Evolutionary conservation across 2,113 vertebrate species (phyloP).

Genomic region (Heterocephalus glaber): DNA sequence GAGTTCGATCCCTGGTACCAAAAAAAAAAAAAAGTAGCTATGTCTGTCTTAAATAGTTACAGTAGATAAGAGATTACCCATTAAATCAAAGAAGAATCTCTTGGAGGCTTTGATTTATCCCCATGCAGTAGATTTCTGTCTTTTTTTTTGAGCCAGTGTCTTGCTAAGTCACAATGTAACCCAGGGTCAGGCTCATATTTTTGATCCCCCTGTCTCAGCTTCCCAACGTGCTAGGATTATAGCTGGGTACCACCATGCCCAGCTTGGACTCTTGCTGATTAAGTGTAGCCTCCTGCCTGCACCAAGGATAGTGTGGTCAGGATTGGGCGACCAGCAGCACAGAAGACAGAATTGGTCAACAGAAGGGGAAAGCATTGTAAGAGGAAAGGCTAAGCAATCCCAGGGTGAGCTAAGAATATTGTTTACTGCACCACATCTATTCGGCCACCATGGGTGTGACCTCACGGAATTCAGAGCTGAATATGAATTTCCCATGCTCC

Average conservation of each 20-base stretch:
- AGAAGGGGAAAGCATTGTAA: not conserved
- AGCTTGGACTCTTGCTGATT: not conserved
- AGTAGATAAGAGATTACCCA: not conserved
- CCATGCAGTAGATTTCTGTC: not conserved
- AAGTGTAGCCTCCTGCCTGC: not conserved
- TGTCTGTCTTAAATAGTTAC: constrained; percentile 2
- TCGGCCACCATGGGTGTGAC: not conserved
- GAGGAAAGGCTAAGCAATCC: constrained; percentile 54
- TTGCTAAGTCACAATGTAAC: not conserved
- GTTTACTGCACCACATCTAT: not conserved
- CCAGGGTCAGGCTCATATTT: not conserved
- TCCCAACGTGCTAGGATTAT: not conserved
- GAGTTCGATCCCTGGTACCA: too few species aligned
- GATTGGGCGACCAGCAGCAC: not conserved
- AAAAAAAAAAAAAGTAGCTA: not conserved
- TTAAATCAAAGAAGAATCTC: not conserved
- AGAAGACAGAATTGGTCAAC: constrained; percentile 60
- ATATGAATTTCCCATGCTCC: not conserved
- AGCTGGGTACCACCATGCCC: not conserved
- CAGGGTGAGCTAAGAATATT: not conserved
- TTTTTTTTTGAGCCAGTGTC: not conserved
- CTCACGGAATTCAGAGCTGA: not conserved
- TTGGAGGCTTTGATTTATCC: not conserved
- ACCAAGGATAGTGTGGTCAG: not conserved
- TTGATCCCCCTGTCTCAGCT: not conserved